Base-by-base conservation (phyloP, 1,140 invertebrate genomes). In the Bombus pyrosoma region DNA sequence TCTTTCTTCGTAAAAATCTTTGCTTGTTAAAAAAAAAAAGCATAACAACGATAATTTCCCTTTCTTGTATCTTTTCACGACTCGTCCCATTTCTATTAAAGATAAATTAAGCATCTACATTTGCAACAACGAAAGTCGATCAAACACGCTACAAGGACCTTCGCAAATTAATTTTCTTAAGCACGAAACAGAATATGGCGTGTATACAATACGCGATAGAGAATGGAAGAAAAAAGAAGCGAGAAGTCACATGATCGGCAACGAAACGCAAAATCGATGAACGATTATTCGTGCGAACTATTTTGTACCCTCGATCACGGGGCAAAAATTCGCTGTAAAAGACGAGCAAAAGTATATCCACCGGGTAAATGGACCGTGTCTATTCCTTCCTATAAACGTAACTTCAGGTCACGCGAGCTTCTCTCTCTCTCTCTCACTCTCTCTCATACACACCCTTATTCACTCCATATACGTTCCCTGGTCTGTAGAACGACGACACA, bases 301-400 rank as follows among this genome's bases (percentile, higher is more conserved):
- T 83, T 43, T 5, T 37, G 32, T 25, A n/a, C 5, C 3, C n/a
- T 81, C 32, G 15, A 66, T 89, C 53, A 25, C 32, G 32, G 79
- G n/a, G 39, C 4, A 68, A 73, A 62, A 75, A 89, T 68, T 47
- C 37, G 53, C 75, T 15, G 37, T 22, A 76, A 71, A 79, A 82
- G 34, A n/a, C 57, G 57, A 82, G 72, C 71, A 73, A 62, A 69
- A 75, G 66, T 37, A 86, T 53, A 86, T 89, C 76, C 64, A 76
- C 43, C 88, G 87, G 84, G 75, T 83, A 89, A 89, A 89, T 89
- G 83, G 88, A 81, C 39, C 79, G 81, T 77, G 83, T 76, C 79
- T 89, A 86, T 89, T 89, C 75, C 79, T 74, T 74, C 71, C 87
- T 89, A 89, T 89, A 89, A 89, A 89, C 88, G 88, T 89, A 89